phyloP scores from a whole-genome alignment of 2,888 invertebrate species.

The Acronicta leporina region DNA sequence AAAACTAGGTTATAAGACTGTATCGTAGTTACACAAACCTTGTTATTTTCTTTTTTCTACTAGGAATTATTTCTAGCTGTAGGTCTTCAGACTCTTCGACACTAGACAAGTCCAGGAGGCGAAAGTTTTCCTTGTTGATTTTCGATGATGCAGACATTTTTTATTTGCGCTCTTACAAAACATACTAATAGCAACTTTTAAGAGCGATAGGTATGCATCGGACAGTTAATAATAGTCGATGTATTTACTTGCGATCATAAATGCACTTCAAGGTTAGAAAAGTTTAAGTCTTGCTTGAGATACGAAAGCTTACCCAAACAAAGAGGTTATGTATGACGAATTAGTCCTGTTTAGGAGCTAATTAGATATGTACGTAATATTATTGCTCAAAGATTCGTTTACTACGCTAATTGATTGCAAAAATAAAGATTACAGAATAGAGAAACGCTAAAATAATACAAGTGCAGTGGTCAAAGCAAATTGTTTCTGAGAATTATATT shows the following conservation, averaged over 20 bases:
- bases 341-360: slow-evolving; percentile 6
- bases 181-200: slow-evolving; percentile 69
- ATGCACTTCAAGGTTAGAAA: slow-evolving; percentile 52
- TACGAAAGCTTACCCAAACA: slow-evolving; percentile 28
- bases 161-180: slow-evolving; percentile 61
- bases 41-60: slow-evolving; percentile 88
- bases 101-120: slow-evolving; percentile 90
- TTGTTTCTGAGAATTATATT: too few relatives aligned
- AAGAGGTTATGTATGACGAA: slow-evolving; percentile 22
- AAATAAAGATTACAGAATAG: slow-evolving; percentile 14
- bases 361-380: slow-evolving; percentile 46
- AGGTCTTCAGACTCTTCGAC: slow-evolving; percentile 90
- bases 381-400: slow-evolving; percentile 35
- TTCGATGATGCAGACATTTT: slow-evolving; percentile 82
- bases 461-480: too few relatives aligned
- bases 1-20: background rate
- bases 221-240: slow-evolving; percentile 29
- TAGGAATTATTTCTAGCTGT: slow-evolving; percentile 89
- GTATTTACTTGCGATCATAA: slow-evolving; percentile 43
- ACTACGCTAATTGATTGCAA: slow-evolving; percentile 19
- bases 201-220: slow-evolving; percentile 33
- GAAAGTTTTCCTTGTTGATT: slow-evolving; percentile 90
- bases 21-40: slow-evolving; percentile 74
- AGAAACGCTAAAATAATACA: too few relatives aligned
- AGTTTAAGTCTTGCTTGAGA: slow-evolving; percentile 39